Evolutionary conservation across 1,140 invertebrate species (phyloP), one percentile per base, ranked within the genome.

Genomic region (Pseudomyrmex flavicornis): DNA sequence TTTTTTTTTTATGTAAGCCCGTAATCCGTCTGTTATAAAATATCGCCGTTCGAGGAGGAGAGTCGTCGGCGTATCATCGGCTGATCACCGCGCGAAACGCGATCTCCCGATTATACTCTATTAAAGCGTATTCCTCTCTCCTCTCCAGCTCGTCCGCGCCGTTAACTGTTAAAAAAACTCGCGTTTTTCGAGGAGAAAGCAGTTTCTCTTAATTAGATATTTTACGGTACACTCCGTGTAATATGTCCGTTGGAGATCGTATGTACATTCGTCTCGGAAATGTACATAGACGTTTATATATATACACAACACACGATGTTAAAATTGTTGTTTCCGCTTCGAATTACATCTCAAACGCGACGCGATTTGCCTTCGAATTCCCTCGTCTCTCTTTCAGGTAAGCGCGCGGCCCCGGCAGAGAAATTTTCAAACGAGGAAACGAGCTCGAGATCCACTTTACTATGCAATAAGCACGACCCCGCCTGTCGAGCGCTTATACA

Each of bases 401-500:
- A 0, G 22, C 35, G 35, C 35, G 35, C 35, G 66, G 61, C 7
- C 59, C 3, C 46, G 59, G 5, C 54, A 65, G 76, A 79, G 75
- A 79, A 58, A 77, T 77, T 68, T 68, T 46, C 75, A 58, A 69
- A 69, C 20, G 65, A 69, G 76, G 44, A 69, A 79, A 70, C 20
- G 65, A 69, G 75, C 50, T 20, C 65, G 63, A 79, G 76, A 58
- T 79, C 35, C 76, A 52, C 20, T 58, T 69, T 58, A 58, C 46
- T 35, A 26, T 58, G 50, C 63, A 59, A 66, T 20, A 44, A 76
- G n/a, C 63, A 26, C 35, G 35, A 35, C 35, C 44, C 52, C 63
- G 35, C 48, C 48, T 52, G n/a, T n/a, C 48, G 35, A 48, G 50
- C 15, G 62, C 20, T 77, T 22, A 22, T 22, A 26, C 22, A 26